Percentiles rank a stretch among this genome's conserved stretches.
These are phyloP conservation scores for Ditula angustiorana DNA, from an alignment of 2,888 invertebrate species.

Conservation along the genomic window DNA sequence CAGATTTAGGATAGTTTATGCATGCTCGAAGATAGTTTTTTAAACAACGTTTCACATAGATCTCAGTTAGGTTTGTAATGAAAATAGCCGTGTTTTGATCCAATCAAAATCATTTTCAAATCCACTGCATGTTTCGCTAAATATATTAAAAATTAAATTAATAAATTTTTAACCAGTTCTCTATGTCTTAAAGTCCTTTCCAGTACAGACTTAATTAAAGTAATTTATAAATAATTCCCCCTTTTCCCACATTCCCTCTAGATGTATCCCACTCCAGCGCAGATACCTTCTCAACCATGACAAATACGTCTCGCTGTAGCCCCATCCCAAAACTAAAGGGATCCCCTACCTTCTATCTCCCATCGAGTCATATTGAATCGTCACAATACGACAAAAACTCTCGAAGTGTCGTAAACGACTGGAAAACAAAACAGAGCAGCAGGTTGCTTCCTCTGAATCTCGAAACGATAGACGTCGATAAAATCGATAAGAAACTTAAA, in stretches of 20 bases:
- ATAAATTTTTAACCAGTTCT: too few relatives aligned
- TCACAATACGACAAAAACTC: slow-evolving; percentile 12
- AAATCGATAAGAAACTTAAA: slow-evolving; percentile 7
- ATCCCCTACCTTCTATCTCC: slow-evolving; percentile 17
- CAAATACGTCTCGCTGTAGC: slow-evolving; percentile 44
- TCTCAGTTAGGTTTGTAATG: neutral
- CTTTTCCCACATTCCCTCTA: slow-evolving; percentile 43
- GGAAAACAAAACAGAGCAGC: slow-evolving; percentile 13
- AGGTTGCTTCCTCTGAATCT: slow-evolving; percentile 38
- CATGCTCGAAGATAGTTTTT: neutral
- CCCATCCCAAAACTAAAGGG: slow-evolving; percentile 6
- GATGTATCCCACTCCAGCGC: slow-evolving; percentile 51
- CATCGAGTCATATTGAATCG: neutral
- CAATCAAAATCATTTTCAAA: neutral
- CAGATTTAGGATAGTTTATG: neutral
- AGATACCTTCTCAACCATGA: slow-evolving; percentile 44
- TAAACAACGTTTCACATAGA: neutral
- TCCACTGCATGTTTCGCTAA: neutral
- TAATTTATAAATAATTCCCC: neutral
- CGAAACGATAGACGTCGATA: slow-evolving; percentile 29
- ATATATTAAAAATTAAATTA: too few relatives aligned
- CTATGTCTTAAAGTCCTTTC: too few relatives aligned
- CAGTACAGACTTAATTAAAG: neutral
- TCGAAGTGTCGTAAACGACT: slow-evolving; percentile 25
- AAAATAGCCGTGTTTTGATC: neutral